These are phyloP conservation scores for Nomada fucata DNA, from an alignment of 2,888 invertebrate species.

Conservation along the genomic window DNA sequence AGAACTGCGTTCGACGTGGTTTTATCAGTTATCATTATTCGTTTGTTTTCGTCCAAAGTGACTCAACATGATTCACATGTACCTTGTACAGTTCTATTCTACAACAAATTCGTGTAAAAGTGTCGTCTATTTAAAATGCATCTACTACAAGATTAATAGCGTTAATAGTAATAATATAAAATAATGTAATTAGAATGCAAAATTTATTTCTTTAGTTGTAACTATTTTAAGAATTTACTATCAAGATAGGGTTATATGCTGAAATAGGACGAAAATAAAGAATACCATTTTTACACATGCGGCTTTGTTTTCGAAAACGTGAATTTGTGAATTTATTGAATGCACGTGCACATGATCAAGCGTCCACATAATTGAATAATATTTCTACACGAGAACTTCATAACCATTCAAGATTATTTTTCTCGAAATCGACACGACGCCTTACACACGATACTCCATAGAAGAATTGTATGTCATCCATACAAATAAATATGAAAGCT, in stretches of 20 bases:
- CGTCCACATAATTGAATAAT: too few relatives aligned
- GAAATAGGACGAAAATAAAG: too few relatives aligned
- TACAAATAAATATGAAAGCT: constrained; percentile 3
- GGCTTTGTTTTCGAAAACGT: too few relatives aligned
- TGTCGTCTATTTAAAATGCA: neutral
- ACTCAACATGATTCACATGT: constrained; percentile 31
- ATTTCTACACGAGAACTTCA: too few relatives aligned
- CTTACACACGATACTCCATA: neutral
- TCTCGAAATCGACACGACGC: too few relatives aligned
- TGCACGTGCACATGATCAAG: too few relatives aligned
- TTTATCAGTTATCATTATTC: constrained; percentile 15
- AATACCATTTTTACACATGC: too few relatives aligned
- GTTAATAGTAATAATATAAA: neutral
- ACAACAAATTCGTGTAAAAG: neutral
- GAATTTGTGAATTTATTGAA: too few relatives aligned
- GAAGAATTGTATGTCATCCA: neutral
- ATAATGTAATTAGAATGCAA: neutral
- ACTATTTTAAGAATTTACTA: too few relatives aligned
- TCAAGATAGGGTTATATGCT: too few relatives aligned
- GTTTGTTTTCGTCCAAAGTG: constrained; percentile 18
- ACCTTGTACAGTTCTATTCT: neutral
- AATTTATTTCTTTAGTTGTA: neutral
- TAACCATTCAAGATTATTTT: too few relatives aligned
- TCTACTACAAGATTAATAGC: neutral
- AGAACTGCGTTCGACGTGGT: neutral